Percentiles rank a stretch among this genome's conserved stretches.
These are phyloP conservation scores for Catostomus latipinnis DNA, from an alignment of 2,797 vertebrate genomes.

Conservation along the genomic window DNA sequence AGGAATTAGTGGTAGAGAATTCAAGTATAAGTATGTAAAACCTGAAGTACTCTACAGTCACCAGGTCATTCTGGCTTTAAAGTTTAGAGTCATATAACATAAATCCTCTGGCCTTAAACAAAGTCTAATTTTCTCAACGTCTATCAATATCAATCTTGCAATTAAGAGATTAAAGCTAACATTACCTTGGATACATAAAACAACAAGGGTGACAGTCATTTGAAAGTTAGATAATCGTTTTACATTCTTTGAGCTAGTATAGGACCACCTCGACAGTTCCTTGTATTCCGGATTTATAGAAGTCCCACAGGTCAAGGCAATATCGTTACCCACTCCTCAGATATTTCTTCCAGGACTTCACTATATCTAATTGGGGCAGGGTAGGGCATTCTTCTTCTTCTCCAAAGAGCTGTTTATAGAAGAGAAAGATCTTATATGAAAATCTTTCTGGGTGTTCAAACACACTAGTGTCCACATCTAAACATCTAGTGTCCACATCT, in stretches of 20 bases:
- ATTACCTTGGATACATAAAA: constrained; percentile 81
- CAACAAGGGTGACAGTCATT: constrained; percentile 77
- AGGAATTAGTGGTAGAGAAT: background rate
- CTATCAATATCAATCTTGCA: constrained; percentile 78
- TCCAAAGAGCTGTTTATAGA: background rate
- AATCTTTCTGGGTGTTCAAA: constrained; percentile 1
- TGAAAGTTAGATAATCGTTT: constrained; percentile 79
- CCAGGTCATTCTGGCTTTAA: constrained; percentile 80
- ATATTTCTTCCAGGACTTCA: background rate
- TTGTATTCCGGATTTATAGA: constrained; percentile 69
- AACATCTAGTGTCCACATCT: background rate
- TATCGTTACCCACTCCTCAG: background rate
- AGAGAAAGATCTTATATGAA: background rate
- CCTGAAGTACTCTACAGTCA: constrained; percentile 68
- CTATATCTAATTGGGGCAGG: background rate
- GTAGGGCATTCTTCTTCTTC: background rate
- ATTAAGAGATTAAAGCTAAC: constrained; percentile 72
- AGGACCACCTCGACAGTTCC: constrained; percentile 84
- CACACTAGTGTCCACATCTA: background rate
- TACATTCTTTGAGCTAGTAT: constrained; percentile 65
- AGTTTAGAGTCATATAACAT: constrained; percentile 79
- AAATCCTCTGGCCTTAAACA: constrained; percentile 82
- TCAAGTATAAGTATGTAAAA: constrained; percentile 71
- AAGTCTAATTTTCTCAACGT: constrained; percentile 72
- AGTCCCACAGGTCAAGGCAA: constrained; percentile 27